phyloP scores from a whole-genome alignment of 2,797 vertebrate species.

The Lagocephalus sceleratus region DNA sequence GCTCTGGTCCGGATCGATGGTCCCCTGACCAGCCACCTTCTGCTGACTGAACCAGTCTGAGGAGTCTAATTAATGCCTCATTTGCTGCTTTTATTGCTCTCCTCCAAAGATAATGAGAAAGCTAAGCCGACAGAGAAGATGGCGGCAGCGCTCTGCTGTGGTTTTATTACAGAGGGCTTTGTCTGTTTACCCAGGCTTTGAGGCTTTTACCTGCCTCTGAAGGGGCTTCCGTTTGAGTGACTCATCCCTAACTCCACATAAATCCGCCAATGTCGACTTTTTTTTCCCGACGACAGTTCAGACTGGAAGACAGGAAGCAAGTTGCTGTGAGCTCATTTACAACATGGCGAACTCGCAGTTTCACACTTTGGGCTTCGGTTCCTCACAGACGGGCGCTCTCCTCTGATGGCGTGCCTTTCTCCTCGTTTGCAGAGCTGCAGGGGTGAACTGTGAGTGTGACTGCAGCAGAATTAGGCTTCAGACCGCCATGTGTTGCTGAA shows the following conservation, averaged over 20 bases:
- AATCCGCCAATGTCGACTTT: constrained; percentile 16
- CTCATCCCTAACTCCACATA: constrained; percentile 5
- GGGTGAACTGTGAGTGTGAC: too few species aligned
- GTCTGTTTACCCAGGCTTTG: constrained; percentile 36
- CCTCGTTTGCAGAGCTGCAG: too few species aligned
- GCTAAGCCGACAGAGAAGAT: constrained; percentile 29
- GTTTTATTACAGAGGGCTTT: constrained; percentile 33
- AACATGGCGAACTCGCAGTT: too few species aligned
- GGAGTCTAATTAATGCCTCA: constrained; percentile 28
- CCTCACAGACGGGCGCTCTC: too few species aligned
- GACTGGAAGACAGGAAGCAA: neutral
- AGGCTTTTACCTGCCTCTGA: constrained; percentile 32
- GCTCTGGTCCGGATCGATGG: constrained; percentile 45
- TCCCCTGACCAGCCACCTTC: constrained; percentile 14
- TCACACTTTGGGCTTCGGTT: too few species aligned
- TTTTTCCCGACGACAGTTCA: constrained; percentile 4
- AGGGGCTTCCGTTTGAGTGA: constrained; percentile 23
- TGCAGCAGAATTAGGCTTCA: too few species aligned
- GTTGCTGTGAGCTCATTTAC: neutral
- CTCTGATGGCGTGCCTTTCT: too few species aligned
- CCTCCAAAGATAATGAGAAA: constrained; percentile 47
- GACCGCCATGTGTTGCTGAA: too few species aligned
- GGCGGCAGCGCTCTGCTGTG: constrained; percentile 25
- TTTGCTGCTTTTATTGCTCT: constrained; percentile 42
- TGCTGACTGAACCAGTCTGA: constrained; percentile 37